Conservation (phyloP, 2,797 vertebrate species). For the Hydrophis major region DNA sequence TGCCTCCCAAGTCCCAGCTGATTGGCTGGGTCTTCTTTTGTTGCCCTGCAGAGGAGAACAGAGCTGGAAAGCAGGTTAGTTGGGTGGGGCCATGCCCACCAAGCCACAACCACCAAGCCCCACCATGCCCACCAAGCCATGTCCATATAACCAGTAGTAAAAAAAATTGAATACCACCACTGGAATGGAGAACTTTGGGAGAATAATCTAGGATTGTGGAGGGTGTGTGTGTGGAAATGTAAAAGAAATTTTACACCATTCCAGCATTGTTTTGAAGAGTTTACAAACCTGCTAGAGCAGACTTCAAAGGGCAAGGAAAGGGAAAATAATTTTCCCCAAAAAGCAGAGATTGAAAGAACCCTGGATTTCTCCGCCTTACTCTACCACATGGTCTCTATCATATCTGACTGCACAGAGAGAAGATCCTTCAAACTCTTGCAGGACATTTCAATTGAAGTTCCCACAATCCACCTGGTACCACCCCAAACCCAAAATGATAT, state of each 20-base stretch:
- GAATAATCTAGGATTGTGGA: neutral
- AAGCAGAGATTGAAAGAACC: neutral
- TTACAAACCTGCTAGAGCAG: neutral
- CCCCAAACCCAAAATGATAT: neutral
- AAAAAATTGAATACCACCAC: no score
- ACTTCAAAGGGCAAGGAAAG: neutral
- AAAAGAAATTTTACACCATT: neutral
- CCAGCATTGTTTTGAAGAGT: neutral
- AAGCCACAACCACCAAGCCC: no score
- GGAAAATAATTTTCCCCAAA: neutral
- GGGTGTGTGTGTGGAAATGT: no score
- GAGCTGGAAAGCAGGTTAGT: no score
- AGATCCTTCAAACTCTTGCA: neutral
- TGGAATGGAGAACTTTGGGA: neutral
- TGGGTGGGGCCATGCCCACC: no score
- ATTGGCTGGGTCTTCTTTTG: no score
- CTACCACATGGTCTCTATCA: neutral
- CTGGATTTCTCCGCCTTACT: neutral
- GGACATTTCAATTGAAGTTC: neutral
- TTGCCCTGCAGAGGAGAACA: no score
- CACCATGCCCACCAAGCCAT: no score
- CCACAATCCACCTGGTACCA: neutral
- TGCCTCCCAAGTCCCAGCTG: no score
- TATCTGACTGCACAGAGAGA: neutral
- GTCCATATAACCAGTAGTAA: no score